These are phyloP conservation scores for Drosophila kanapiae DNA, from an alignment of 1,140 invertebrate genomes.

Conservation along the genomic window DNA sequence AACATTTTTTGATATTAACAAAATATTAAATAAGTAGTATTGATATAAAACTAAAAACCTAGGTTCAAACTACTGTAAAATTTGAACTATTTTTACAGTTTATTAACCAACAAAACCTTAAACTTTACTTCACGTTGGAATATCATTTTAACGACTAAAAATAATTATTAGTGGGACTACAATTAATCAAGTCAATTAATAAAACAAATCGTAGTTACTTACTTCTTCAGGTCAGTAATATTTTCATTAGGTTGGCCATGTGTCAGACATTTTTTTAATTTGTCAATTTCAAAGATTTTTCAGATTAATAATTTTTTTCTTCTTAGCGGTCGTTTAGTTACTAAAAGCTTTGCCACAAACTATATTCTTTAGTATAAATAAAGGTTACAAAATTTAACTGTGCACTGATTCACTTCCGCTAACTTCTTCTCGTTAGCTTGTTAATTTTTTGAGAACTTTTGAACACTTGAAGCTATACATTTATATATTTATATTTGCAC, in stretches of 20 bases:
- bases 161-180: neutral
- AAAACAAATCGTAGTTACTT: slow-evolving; percentile 43
- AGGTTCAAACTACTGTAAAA: neutral
- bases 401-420: slow-evolving; percentile 31
- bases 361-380: slow-evolving; percentile 16
- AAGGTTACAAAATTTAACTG: slow-evolving; percentile 35
- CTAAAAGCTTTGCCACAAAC: slow-evolving; percentile 22
- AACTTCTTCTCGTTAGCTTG: neutral
- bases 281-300: slow-evolving; percentile 28
- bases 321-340: slow-evolving; percentile 10
- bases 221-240: slow-evolving; percentile 54
- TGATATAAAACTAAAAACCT: neutral
- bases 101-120: no score
- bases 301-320: neutral
- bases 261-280: slow-evolving; percentile 31
- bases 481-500: slow-evolving; percentile 30
- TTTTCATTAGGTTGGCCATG: slow-evolving; percentile 22
- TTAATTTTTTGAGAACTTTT: slow-evolving; percentile 19
- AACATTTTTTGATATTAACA: neutral
- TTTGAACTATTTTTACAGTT: neutral
- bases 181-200: neutral
- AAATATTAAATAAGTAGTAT: neutral
- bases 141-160: neutral
- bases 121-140: neutral
- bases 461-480: slow-evolving; percentile 10